Evolutionary conservation across 1,140 invertebrate species (phyloP).

Genomic region (Pteromalus puparum): DNA sequence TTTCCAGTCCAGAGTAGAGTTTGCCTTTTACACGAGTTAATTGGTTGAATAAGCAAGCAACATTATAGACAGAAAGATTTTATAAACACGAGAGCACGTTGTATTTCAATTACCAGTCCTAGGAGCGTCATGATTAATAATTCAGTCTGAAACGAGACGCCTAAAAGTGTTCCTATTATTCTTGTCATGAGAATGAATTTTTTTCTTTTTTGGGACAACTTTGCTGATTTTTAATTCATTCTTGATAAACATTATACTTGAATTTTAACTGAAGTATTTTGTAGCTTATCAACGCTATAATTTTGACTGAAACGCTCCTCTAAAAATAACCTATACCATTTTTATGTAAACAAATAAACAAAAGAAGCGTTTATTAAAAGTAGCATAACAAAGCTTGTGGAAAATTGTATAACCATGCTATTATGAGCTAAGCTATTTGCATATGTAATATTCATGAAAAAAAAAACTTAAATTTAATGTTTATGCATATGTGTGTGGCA

Average conservation of each 20-base stretch:
- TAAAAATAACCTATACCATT: not conserved
- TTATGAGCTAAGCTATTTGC: no score
- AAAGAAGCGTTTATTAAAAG: not conserved
- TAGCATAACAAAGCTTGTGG: no score
- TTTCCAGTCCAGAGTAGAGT: constrained; percentile 59
- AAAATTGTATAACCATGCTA: no score
- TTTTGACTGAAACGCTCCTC: not conserved
- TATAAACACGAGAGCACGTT: no score
- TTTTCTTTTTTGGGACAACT: not conserved
- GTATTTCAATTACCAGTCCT: constrained; percentile 60
- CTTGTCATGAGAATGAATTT: constrained; percentile 52
- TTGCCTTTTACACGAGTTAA: constrained; percentile 50
- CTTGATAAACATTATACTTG: constrained; percentile 11
- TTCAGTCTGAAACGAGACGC: constrained; percentile 58
- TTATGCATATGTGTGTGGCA: no score
- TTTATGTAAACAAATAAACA: not conserved
- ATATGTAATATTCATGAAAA: no score
- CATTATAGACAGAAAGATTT: not conserved
- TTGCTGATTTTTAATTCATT: not conserved
- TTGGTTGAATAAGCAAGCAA: not conserved
- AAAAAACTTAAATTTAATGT: no score
- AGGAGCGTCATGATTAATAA: constrained; percentile 61
- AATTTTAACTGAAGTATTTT: not conserved
- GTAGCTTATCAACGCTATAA: not conserved
- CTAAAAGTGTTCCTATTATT: constrained; percentile 51